These are phyloP conservation scores for Bostrychus sinensis DNA, from an alignment of 2,113 vertebrate genomes.

Conservation along the genomic window DNA sequence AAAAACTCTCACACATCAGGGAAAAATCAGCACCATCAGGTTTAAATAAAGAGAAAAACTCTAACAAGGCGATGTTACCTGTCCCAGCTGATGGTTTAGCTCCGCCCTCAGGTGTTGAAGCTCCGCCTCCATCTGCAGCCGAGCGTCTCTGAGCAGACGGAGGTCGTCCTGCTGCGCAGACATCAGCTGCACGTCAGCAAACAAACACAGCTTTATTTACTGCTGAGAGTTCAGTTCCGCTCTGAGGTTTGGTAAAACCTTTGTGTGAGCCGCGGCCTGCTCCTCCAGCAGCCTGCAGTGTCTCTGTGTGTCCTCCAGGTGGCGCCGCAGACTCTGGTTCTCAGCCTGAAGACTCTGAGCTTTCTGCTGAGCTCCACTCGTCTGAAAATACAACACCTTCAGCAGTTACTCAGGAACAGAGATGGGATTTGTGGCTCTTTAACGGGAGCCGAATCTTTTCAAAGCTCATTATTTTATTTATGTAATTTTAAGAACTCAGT, in stretches of 20 bases:
- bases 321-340: constrained; percentile 80
- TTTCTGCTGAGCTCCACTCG: constrained; percentile 73
- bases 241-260: constrained; percentile 34
- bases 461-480: too few relatives aligned
- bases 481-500: too few relatives aligned
- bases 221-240: background rate
- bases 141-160: constrained; percentile 75
- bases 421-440: too few relatives aligned
- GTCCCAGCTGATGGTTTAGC: constrained; percentile 59
- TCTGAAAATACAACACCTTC: constrained; percentile 32
- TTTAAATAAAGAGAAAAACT: too few relatives aligned
- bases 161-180: constrained; percentile 78
- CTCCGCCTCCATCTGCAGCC: constrained; percentile 73
- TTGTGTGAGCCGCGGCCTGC: constrained; percentile 78
- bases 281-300: constrained; percentile 83
- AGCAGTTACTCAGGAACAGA: too few relatives aligned
- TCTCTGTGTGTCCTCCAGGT: constrained; percentile 77
- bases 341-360: constrained; percentile 82
- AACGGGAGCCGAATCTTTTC: too few relatives aligned
- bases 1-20: too few relatives aligned
- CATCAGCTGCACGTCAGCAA: constrained; percentile 73
- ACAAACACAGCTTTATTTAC: background rate
- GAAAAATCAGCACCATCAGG: too few relatives aligned
- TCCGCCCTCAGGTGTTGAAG: constrained; percentile 80
- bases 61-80: constrained; percentile 27